Evolutionary conservation across 2,113 vertebrate genomes (phyloP).

Genomic region (Poeciliopsis retropinna): DNA sequence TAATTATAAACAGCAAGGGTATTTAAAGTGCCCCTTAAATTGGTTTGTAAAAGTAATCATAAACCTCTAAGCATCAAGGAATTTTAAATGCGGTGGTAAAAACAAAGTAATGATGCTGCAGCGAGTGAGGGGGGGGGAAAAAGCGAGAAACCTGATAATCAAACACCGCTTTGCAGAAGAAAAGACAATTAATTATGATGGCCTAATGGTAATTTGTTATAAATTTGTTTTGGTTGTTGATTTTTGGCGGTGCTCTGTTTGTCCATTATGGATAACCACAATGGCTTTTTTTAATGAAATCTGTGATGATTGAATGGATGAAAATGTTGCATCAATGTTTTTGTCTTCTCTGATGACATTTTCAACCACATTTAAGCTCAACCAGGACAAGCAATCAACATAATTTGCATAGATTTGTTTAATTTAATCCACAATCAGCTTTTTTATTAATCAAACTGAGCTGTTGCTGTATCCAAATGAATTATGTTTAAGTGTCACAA

Average conservation of each 20-base stretch:
- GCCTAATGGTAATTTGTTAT: conserved; percentile 1
- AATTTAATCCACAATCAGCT: too few species aligned
- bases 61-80: background rate
- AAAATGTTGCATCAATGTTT: background rate
- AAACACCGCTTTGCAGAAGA: background rate
- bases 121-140: background rate
- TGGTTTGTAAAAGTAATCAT: background rate
- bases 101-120: conserved; percentile 2
- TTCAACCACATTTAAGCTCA: background rate
- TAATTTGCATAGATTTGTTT: background rate
- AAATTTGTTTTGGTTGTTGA: background rate
- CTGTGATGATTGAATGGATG: background rate
- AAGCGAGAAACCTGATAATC: background rate
- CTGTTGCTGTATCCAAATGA: too few species aligned
- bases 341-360: background rate
- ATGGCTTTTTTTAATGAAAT: background rate
- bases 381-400: background rate
- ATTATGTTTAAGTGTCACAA: too few species aligned
- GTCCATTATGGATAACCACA: conserved; percentile 9
- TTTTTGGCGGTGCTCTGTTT: background rate
- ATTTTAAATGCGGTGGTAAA: background rate
- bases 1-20: background rate
- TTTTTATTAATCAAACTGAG: too few species aligned
- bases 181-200: background rate
- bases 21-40: conserved; percentile 1